Base-by-base conservation (phyloP, 2,113 vertebrate genomes). In the Helogale parvula region DNA sequence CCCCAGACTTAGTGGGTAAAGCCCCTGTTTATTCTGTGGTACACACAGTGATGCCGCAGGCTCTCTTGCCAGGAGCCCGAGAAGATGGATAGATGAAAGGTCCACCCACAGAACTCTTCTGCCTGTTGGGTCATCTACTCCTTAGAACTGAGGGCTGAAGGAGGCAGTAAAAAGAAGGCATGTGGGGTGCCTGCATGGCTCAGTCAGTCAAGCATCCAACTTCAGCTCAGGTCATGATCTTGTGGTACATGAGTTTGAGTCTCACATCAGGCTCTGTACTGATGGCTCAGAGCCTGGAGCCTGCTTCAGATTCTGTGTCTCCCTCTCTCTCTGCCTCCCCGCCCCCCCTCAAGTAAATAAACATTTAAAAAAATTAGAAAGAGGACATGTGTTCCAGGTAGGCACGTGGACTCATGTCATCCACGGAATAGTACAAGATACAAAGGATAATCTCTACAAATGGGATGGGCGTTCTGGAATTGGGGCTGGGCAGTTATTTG, bases 331-430 rank as follows among this genome's bases (percentile, higher is more conserved):
- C 57, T 60, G 57, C 2, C 52, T 16, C 5, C 16, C 2, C 52
- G 4, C 5, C 16, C 52, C 15, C 52, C 52, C 52, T 8, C 57
- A 9, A 60, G 23, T 60, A 60, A 60, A 60, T 60, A 3, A 23
- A 60, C 57, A 45, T 68, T 93, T 68, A 33, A 92, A 84, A 93
- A 68, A 93, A 57, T 68, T 94, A 68, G 35, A 92, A 88, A 93
- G 72, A 94, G 10, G 68, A 50, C 25, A 2, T 96, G 84, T 95
- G 14, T 52, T 35, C 10, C 23, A 66, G 14, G 2, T 16, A 77
- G 23, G 3, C 14, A 17, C 76, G 5, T 13, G 15, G 31, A 33
- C 52, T 94, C 29, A 71, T 10, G 23, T 69, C 29, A 54, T 65
- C 27, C 17, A 12, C 2, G 41, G 54, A 77, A 76, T 35, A 5